Percentiles rank a stretch among this genome's conserved stretches.
These are phyloP conservation scores for Pelodytes ibericus DNA, from an alignment of 2,797 vertebrate species.

Conservation along the genomic window DNA sequence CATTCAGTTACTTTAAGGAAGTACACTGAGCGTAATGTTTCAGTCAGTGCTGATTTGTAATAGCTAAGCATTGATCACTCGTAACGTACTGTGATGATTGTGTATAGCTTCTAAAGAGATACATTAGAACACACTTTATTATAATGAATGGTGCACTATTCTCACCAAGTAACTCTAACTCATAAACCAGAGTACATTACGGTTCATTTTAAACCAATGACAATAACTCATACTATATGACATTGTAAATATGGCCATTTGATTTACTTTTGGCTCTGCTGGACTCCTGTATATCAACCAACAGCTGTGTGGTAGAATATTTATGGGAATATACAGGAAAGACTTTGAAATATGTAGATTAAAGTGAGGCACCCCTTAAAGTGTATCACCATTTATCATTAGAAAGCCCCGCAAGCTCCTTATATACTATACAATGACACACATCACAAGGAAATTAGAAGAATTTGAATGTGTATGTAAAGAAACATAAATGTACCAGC, in stretches of 20 bases:
- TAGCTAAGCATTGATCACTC: background rate
- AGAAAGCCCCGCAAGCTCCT: too few relatives aligned
- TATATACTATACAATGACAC: too few relatives aligned
- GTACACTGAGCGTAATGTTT: background rate
- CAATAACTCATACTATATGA: background rate
- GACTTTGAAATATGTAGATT: too few relatives aligned
- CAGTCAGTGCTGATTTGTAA: background rate
- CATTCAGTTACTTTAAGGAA: slow-evolving; percentile 16
- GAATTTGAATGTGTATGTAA: too few relatives aligned
- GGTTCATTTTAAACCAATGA: background rate
- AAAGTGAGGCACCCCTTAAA: too few relatives aligned
- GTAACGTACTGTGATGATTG: background rate
- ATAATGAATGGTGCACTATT: background rate
- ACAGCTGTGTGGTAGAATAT: too few relatives aligned
- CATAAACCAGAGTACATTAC: background rate
- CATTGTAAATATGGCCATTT: background rate
- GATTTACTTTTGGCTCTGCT: too few relatives aligned
- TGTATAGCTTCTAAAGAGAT: background rate
- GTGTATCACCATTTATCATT: too few relatives aligned
- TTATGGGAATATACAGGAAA: too few relatives aligned
- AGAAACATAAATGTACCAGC: too few relatives aligned
- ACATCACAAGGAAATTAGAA: too few relatives aligned
- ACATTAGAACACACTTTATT: background rate
- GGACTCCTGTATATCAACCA: too few relatives aligned
- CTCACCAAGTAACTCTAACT: background rate